phyloP scores from a whole-genome alignment of 2,797 vertebrate species.

The Distichodus sexfasciatus region DNA sequence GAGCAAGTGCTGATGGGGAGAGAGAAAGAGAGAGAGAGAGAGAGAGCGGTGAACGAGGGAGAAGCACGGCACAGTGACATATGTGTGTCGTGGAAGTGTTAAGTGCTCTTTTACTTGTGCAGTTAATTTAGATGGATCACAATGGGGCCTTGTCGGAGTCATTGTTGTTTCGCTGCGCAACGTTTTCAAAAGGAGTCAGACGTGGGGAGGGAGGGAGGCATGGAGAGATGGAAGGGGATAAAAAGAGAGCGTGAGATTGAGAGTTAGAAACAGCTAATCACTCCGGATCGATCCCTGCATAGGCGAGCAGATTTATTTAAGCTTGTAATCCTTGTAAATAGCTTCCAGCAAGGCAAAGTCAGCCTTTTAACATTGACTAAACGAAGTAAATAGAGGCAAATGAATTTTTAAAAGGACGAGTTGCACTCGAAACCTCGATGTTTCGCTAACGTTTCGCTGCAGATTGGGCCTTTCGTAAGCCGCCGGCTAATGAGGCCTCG shows the following conservation, averaged over 20 bases:
- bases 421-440: conserved; percentile 56
- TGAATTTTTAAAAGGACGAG: conserved; percentile 60
- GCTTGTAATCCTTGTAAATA: conserved; percentile 75
- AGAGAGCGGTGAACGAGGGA: conserved; percentile 31
- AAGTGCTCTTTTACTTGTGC: conserved; percentile 53
- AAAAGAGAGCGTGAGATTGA: conserved; percentile 27
- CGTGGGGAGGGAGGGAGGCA: background rate
- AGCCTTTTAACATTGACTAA: conserved; percentile 74
- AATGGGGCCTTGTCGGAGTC: conserved; percentile 51
- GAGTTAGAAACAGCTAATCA: conserved; percentile 54
- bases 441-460: conserved; percentile 59
- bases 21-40: conserved; percentile 61
- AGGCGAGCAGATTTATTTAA: conserved; percentile 65
- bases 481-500: conserved; percentile 82
- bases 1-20: conserved; percentile 76
- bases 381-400: conserved; percentile 70
- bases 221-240: background rate
- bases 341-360: conserved; percentile 71
- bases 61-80: conserved; percentile 75
- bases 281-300: conserved; percentile 64
- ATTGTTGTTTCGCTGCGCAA: conserved; percentile 47
- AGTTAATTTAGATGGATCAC: conserved; percentile 50
- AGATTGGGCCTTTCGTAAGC: conserved; percentile 65
- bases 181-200: conserved; percentile 23
- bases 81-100: conserved; percentile 63